Conservation (phyloP, 2,888 invertebrate genomes). For the Pteria penguin region DNA sequence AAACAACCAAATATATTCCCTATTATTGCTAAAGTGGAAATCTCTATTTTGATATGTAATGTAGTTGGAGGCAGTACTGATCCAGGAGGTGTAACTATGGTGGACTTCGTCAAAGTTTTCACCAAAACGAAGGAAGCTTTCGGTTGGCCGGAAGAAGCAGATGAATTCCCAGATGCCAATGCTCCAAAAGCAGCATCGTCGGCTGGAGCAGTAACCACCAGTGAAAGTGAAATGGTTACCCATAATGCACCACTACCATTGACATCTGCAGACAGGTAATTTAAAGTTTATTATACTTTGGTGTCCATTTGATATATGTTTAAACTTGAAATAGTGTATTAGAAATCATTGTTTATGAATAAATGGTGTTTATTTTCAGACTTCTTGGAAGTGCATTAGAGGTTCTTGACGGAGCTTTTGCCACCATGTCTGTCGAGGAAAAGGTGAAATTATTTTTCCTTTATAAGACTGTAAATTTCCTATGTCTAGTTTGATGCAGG, state of each 20-base stretch:
- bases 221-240: conserved; percentile 49
- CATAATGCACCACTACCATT: conserved; percentile 80
- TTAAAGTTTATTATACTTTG: neutral
- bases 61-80: conserved; percentile 80
- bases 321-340: neutral
- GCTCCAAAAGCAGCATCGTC: conserved; percentile 40
- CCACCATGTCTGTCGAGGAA: conserved; percentile 71
- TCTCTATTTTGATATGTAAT: no score
- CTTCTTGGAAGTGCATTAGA: conserved; percentile 82
- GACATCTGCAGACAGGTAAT: conserved; percentile 84
- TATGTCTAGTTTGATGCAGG: no score
- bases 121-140: conserved; percentile 97
- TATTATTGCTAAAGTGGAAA: no score
- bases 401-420: conserved; percentile 87
- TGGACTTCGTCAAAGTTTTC: conserved; percentile 96
- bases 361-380: conserved; percentile 50
- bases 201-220: conserved; percentile 42
- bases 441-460: conserved; percentile 49
- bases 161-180: conserved; percentile 83
- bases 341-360: neutral
- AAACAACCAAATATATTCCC: no score
- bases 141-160: conserved; percentile 97
- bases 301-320: neutral
- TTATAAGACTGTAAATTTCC: no score
- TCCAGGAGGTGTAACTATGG: conserved; percentile 91